Evolutionary conservation across 2,888 invertebrate genomes (phyloP).

Genomic region (Yponomeuta malinellus): DNA sequence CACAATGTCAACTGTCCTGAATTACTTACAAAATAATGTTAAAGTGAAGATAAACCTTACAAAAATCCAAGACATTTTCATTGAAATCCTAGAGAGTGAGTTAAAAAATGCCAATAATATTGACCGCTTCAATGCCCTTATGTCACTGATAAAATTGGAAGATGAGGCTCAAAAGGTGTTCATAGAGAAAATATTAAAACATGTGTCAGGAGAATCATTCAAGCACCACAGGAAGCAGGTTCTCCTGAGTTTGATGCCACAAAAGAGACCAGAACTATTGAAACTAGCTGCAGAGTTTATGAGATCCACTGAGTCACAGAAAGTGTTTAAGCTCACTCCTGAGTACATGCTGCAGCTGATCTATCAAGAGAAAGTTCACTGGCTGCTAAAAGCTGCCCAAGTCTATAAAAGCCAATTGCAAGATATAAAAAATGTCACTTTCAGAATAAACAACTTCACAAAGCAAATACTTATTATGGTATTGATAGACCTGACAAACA

Average conservation of each 20-base stretch:
- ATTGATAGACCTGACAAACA: constrained; percentile 66
- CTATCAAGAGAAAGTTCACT: constrained; percentile 65
- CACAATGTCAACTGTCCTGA: constrained; percentile 47
- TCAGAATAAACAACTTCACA: constrained; percentile 67
- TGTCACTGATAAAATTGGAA: constrained; percentile 55
- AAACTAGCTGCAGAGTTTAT: constrained; percentile 48
- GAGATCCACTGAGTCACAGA: constrained; percentile 58
- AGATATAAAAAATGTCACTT: constrained; percentile 65
- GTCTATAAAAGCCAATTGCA: constrained; percentile 62
- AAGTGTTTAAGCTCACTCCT: constrained; percentile 62
- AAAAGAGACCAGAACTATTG: constrained; percentile 51
- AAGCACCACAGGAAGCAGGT: constrained; percentile 65
- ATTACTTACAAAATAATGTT: constrained; percentile 42
- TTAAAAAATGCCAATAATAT: constrained; percentile 42
- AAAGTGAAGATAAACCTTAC: constrained; percentile 34
- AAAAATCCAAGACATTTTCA: constrained; percentile 50
- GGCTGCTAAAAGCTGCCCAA: constrained; percentile 65
- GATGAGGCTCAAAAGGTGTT: constrained; percentile 44
- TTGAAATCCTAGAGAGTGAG: constrained; percentile 53
- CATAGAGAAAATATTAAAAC: constrained; percentile 44
- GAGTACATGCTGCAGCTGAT: constrained; percentile 71
- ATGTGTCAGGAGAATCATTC: constrained; percentile 48
- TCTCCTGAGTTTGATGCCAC: constrained; percentile 56
- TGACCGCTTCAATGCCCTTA: constrained; percentile 52
- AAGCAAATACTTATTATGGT: constrained; percentile 70